phyloP scores from a whole-genome alignment of 2,113 vertebrate genomes.

The Lycaon pictus region DNA sequence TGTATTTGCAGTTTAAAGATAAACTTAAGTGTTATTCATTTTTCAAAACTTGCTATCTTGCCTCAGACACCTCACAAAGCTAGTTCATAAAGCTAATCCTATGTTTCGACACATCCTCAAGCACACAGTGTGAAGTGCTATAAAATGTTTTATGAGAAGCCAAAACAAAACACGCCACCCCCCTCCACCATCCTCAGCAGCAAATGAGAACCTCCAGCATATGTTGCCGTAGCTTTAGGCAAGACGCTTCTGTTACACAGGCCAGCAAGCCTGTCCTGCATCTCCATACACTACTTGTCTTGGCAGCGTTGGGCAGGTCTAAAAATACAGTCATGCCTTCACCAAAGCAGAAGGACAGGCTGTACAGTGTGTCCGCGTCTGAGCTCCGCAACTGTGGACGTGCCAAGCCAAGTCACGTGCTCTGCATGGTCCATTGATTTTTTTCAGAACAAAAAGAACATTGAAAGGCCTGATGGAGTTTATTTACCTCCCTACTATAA shows the following conservation, averaged over 20 bases:
- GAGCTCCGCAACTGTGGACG: fast-evolving
- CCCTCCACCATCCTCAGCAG: not conserved
- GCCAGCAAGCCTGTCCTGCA: conserved; percentile 70
- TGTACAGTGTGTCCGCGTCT: conserved; percentile 3
- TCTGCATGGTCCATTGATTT: not conserved
- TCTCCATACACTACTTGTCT: conserved; percentile 71
- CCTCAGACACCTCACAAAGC: conserved; percentile 44
- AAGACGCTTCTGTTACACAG: conserved; percentile 72
- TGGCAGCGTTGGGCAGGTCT: conserved; percentile 74
- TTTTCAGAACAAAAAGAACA: not conserved
- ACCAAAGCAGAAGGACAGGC: conserved; percentile 59
- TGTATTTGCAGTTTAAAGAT: conserved; percentile 64
- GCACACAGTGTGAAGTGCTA: conserved; percentile 32
- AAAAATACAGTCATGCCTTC: conserved; percentile 81
- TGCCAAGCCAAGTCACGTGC: not conserved
- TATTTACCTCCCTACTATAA: not conserved
- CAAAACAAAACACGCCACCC: conserved; percentile 37
- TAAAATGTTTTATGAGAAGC: conserved; percentile 27
- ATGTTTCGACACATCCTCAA: conserved; percentile 46
- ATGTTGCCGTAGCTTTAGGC: conserved; percentile 60
- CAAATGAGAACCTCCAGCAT: conserved; percentile 24
- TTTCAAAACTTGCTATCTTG: conserved; percentile 54
- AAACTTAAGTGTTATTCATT: conserved; percentile 57
- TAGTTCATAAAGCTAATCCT: conserved; percentile 48
- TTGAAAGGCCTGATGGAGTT: fast-evolving